A percentile compares a stretch with the other conserved stretches of the same genome.
Evolutionary conservation across 1,140 invertebrate species (phyloP).

Genomic region (Rhynchophorus ferrugineus): DNA sequence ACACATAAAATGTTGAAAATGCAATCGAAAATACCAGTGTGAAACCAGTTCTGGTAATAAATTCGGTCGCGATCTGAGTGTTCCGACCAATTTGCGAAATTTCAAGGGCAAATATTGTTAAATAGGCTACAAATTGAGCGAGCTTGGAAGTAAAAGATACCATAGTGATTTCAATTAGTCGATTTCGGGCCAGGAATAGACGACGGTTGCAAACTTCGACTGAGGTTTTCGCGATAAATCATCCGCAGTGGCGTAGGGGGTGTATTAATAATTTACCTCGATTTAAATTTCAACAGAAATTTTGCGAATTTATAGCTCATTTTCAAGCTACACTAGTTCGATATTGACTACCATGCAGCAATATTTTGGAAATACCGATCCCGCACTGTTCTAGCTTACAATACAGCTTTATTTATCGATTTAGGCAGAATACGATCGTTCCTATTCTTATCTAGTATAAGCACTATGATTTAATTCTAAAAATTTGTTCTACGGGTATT

Average conservation of each 20-base stretch:
- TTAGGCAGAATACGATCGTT: too few species aligned
- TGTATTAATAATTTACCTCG: slow-evolving; percentile 1
- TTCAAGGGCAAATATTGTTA: background rate
- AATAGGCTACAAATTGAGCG: background rate
- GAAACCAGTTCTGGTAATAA: too few species aligned
- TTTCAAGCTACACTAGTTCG: background rate
- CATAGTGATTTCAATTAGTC: slow-evolving; percentile 8
- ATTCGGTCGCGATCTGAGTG: background rate
- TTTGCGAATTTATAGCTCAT: background rate
- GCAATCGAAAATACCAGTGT: background rate
- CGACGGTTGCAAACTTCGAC: background rate
- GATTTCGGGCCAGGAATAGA: slow-evolving; percentile 1
- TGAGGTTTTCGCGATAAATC: slow-evolving; percentile 6
- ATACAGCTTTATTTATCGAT: too few species aligned
- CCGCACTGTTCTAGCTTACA: background rate
- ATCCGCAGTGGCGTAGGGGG: background rate
- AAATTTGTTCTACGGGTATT: too few species aligned
- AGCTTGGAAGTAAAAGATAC: slow-evolving; percentile 1
- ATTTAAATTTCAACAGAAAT: background rate
- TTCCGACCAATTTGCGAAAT: background rate
- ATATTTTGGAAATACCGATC: background rate
- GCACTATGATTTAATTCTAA: too few species aligned
- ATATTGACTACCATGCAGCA: background rate
- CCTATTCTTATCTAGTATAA: too few species aligned
- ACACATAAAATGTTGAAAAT: background rate